A percentile compares a stretch with the other conserved stretches of the same genome.
Evolutionary conservation across 2,888 invertebrate species (phyloP).

Genomic region (Caenorhabditis doughertyi): DNA sequence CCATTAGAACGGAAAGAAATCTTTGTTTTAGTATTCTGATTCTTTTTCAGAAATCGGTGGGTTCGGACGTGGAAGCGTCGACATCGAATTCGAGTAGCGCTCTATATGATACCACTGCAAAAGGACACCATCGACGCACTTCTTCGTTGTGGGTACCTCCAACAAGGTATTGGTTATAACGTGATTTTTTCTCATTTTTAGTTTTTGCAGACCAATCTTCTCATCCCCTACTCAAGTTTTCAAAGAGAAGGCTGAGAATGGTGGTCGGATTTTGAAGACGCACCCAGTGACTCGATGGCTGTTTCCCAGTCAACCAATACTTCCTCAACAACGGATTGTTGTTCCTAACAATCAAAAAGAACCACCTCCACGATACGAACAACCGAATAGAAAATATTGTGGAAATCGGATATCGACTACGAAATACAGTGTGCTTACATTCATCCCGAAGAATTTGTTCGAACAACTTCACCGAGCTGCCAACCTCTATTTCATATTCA

Average conservation of each 20-base stretch:
- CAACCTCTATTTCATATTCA: slow-evolving; percentile 97
- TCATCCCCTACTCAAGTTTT: slow-evolving; percentile 71
- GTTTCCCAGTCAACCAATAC: slow-evolving; percentile 60
- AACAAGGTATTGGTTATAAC: slow-evolving; percentile 45
- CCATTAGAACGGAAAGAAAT: no score
- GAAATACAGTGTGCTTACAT: slow-evolving; percentile 94
- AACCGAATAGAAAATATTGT: slow-evolving; percentile 85
- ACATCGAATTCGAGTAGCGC: slow-evolving; percentile 54
- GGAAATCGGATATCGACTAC: slow-evolving; percentile 93
- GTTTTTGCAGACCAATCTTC: slow-evolving; percentile 70
- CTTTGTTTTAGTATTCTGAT: no score
- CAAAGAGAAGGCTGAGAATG: slow-evolving; percentile 73
- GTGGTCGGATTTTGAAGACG: slow-evolving; percentile 70
- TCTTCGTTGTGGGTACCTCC: slow-evolving; percentile 76
- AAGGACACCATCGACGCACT: slow-evolving; percentile 74
- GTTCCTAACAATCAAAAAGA: slow-evolving; percentile 69
- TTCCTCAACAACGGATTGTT: slow-evolving; percentile 63
- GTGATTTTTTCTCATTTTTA: background rate
- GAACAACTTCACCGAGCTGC: slow-evolving; percentile 97
- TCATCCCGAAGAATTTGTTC: slow-evolving; percentile 95
- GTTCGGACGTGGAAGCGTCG: slow-evolving; percentile 61
- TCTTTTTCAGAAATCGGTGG: slow-evolving; percentile 49
- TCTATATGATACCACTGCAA: slow-evolving; percentile 45
- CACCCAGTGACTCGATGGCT: slow-evolving; percentile 67
- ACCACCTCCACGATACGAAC: slow-evolving; percentile 67